Percentiles rank a stretch among this genome's conserved stretches.
phyloP scores from a whole-genome alignment of 2,113 vertebrate genomes.

The Ptyas mucosa region DNA sequence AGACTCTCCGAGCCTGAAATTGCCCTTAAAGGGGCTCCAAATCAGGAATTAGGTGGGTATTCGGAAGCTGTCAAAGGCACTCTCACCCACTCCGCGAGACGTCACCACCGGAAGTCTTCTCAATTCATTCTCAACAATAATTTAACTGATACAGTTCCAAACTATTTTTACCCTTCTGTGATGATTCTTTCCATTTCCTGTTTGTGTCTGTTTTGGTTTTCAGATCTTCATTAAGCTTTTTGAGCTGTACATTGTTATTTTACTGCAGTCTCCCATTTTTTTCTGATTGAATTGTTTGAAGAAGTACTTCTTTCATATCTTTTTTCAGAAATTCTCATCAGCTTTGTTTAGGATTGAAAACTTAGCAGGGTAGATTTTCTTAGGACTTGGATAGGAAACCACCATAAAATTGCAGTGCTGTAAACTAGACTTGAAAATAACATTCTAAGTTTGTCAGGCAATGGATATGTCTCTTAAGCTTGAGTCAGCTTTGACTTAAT shows the following conservation, averaged over 20 bases:
- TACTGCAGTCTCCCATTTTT: not conserved
- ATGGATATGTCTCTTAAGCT: not conserved
- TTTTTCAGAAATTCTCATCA: not conserved
- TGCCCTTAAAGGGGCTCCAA: too few species aligned
- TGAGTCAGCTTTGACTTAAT: not conserved
- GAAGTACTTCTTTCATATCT: not conserved
- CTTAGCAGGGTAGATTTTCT: not conserved
- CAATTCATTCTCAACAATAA: not conserved
- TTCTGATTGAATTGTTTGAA: not conserved
- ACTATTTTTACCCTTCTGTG: too few species aligned
- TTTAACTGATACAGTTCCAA: not conserved
- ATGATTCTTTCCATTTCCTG: too few species aligned
- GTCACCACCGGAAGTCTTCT: too few species aligned
- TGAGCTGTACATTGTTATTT: not conserved
- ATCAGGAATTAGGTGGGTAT: too few species aligned
- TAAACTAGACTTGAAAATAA: not conserved
- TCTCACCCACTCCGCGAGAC: too few species aligned
- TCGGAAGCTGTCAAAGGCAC: too few species aligned
- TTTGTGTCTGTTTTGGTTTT: not conserved
- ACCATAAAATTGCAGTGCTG: not conserved
- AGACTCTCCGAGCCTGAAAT: too few species aligned
- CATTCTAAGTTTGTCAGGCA: not conserved
- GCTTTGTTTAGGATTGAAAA: not conserved
- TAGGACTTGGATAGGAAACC: not conserved
- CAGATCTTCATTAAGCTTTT: not conserved